Evolutionary conservation across 2,113 vertebrate species (phyloP).

Genomic region (Cygnus atratus): DNA sequence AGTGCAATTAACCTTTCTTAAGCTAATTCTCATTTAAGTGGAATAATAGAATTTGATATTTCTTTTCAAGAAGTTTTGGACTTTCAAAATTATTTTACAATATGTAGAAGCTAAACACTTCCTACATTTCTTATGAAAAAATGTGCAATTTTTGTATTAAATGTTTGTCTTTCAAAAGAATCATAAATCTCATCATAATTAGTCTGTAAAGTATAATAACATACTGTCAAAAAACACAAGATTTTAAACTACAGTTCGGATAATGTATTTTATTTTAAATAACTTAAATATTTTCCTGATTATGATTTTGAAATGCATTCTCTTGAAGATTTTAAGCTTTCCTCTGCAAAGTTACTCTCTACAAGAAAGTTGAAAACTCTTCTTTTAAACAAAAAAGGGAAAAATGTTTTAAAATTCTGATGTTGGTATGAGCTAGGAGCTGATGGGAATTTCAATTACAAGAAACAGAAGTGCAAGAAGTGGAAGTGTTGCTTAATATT

Average conservation of each 20-base stretch:
- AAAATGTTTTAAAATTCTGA: neutral
- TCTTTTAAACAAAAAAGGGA: neutral
- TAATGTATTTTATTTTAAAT: neutral
- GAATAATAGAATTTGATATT: neutral
- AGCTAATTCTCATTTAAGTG: neutral
- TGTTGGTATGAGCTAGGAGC: neutral
- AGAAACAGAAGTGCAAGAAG: neutral
- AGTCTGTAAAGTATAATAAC: neutral
- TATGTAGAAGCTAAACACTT: neutral
- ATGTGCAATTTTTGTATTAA: neutral
- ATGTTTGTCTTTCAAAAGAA: neutral
- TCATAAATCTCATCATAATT: neutral
- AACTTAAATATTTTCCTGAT: neutral
- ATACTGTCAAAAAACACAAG: neutral
- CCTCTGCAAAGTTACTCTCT: neutral
- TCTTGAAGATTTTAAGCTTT: neutral
- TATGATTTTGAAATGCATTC: neutral
- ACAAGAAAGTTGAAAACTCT: neutral
- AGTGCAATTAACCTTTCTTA: slow-evolving; percentile 33
- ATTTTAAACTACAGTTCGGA: neutral
- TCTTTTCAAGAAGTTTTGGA: neutral
- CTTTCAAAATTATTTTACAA: neutral
- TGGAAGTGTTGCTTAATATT: neutral
- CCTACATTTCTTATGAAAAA: neutral
- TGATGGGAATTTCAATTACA: neutral